A percentile compares a stretch with the other conserved stretches of the same genome.
These are phyloP conservation scores for Ailuropoda melanoleuca DNA, from an alignment of 2,113 vertebrate genomes.

Conservation along the genomic window DNA sequence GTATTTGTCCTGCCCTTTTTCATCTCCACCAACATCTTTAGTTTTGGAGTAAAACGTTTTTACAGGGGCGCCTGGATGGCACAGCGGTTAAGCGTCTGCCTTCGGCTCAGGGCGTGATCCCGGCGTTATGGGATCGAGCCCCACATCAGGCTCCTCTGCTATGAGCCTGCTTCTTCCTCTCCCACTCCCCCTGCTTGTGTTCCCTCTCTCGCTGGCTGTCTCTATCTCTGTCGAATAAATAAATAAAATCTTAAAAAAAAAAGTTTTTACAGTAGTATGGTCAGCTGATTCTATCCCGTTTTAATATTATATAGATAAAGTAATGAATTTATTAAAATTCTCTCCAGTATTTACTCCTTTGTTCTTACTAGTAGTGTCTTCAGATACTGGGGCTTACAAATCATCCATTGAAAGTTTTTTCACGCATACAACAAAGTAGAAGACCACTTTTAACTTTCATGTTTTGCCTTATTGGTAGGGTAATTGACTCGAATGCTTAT, in stretches of 20 bases:
- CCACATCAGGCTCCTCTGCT: too few relatives aligned
- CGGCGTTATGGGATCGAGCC: too few relatives aligned
- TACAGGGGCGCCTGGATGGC: not conserved
- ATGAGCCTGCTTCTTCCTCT: too few relatives aligned
- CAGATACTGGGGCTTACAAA: not conserved
- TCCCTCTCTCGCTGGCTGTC: too few relatives aligned
- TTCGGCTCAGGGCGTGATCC: too few relatives aligned
- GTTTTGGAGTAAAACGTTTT: not conserved
- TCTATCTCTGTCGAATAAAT: too few relatives aligned
- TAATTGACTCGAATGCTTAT: not conserved
- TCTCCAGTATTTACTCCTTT: not conserved
- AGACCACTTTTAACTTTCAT: slow-evolving; percentile 14
- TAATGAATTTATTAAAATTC: not conserved
- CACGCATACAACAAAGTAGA: not conserved
- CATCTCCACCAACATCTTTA: not conserved
- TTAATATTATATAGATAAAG: slow-evolving; percentile 21
- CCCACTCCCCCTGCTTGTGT: too few relatives aligned
- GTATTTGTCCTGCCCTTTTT: not conserved
- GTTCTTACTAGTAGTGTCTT: not conserved
- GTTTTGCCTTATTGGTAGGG: slow-evolving; percentile 1
- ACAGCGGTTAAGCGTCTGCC: too few relatives aligned
- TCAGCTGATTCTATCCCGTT: not conserved
- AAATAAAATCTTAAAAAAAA: too few relatives aligned
- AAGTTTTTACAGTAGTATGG: not conserved
- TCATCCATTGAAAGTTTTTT: not conserved